Base-by-base conservation (phyloP, 2,888 invertebrate genomes). In the Mesorhabditis belari region DNA sequence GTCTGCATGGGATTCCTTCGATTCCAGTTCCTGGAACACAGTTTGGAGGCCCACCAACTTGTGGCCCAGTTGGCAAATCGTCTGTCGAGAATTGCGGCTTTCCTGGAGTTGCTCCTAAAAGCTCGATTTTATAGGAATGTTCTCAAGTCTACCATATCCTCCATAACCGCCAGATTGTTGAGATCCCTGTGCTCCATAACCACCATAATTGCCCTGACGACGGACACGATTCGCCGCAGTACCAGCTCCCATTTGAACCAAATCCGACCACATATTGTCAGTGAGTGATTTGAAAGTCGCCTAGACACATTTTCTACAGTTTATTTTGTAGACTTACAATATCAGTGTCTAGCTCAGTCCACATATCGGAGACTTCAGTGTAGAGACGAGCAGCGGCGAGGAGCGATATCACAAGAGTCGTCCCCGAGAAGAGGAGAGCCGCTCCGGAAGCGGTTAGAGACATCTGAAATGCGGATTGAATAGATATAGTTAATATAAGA, bases 241-340 rank as follows among this genome's bases (percentile, higher is more conserved):
- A 23, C 74, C 79, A 25, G 79, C 79, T 24, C 79, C 79, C 56
- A 79, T 70, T 29, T 65, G 65, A 35, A 79, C 68, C 79, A 79
- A 78, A 57, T 78, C 79, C 50, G 63, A 64, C 79, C 79, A 79
- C 64, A 80, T 64, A 52, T 76, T 75, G 58, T 77, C 73, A 54
- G 77, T 71, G 12, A 17, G 12, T n/a, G n/a, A n/a, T 35, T 35
- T 35, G 44, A 35, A 35, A n/a, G 12, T 9, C 44, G 44, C 44
- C 44, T 35, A n/a, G n/a, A 35, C 12, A 17, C 12, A n/a, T 35
- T n/a, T n/a, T n/a, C n/a, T n/a, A n/a, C n/a, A n/a, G n/a, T n/a
- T n/a, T n/a, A n/a, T n/a, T n/a, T n/a, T n/a, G n/a, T n/a, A 79
- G 77, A 62, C 67, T 69, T 66, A 73, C 77, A 70, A 79, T 79